Percentiles rank a stretch among this genome's conserved stretches.
Conservation (phyloP, 1,140 invertebrate species). For the Nylanderia fulva region DNA sequence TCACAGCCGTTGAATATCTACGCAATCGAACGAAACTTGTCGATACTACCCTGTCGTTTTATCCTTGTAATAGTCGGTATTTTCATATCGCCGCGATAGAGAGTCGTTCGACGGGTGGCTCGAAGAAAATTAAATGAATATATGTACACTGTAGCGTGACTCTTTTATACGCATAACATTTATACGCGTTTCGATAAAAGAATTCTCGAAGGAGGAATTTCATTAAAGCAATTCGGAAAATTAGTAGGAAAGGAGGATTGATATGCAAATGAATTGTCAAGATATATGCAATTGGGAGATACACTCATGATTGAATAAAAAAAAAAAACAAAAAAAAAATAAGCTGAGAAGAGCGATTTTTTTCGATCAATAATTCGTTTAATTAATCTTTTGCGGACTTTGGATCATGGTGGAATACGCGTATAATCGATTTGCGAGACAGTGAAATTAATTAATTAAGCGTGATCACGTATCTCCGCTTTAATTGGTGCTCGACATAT, state of each 20-base stretch:
- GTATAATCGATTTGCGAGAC: conserved; percentile 25
- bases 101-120: conserved; percentile 1
- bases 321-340: background rate
- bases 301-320: conserved; percentile 13
- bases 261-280: background rate
- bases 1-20: conserved; percentile 57
- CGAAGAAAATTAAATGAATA: conserved; percentile 44
- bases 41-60: conserved; percentile 35
- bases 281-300: background rate
- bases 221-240: conserved; percentile 9
- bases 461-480: conserved; percentile 20
- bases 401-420: conserved; percentile 22
- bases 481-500: conserved; percentile 18
- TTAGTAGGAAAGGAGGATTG: conserved; percentile 1
- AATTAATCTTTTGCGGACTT: conserved; percentile 28
- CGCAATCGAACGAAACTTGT: conserved; percentile 51
- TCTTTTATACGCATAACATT: conserved; percentile 24
- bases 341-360: background rate
- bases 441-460: conserved; percentile 51
- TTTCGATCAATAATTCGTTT: background rate
- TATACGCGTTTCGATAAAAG: background rate
- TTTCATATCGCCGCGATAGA: conserved; percentile 25
- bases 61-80: conserved; percentile 11
- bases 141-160: background rate
- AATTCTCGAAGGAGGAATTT: conserved; percentile 28